Percentiles rank a stretch among this genome's conserved stretches.
Evolutionary conservation across 2,888 invertebrate species (phyloP).

Genomic region (Ischnura elegans): DNA sequence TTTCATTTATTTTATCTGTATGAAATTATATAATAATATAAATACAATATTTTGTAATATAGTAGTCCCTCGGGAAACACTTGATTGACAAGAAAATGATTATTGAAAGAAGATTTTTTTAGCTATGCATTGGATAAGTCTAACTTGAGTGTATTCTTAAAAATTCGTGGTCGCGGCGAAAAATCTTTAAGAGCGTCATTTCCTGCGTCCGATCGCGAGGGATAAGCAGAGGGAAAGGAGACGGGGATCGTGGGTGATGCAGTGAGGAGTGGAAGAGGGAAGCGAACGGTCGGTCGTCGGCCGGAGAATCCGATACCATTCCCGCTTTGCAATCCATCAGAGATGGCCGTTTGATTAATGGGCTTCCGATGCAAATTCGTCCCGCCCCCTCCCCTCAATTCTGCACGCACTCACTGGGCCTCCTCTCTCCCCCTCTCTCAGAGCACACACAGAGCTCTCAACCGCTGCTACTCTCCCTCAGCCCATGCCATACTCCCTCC

Average conservation of each 20-base stretch:
- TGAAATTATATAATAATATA: too few species aligned
- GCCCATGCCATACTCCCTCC: background rate
- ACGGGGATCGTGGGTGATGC: background rate
- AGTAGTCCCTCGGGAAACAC: too few species aligned
- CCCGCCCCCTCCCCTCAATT: background rate
- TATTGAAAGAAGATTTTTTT: too few species aligned
- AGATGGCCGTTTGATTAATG: constrained; percentile 66
- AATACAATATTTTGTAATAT: too few species aligned
- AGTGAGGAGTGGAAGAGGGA: background rate
- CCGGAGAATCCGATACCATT: constrained; percentile 54
- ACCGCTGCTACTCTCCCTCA: background rate
- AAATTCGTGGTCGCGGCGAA: too few species aligned
- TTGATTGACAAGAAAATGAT: too few species aligned
- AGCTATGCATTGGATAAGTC: too few species aligned
- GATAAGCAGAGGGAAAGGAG: background rate
- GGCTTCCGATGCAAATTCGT: constrained; percentile 64
- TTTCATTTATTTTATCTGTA: too few species aligned
- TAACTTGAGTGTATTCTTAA: too few species aligned
- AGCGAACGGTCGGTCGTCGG: constrained; percentile 7
- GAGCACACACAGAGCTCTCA: background rate
- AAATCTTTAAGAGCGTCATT: too few species aligned
- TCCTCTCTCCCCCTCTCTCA: background rate
- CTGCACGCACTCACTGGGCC: background rate
- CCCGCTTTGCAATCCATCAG: constrained; percentile 65
- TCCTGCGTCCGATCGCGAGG: too few species aligned